phyloP scores from a whole-genome alignment of 2,797 vertebrate genomes.

The Phoxinus dragarum region DNA sequence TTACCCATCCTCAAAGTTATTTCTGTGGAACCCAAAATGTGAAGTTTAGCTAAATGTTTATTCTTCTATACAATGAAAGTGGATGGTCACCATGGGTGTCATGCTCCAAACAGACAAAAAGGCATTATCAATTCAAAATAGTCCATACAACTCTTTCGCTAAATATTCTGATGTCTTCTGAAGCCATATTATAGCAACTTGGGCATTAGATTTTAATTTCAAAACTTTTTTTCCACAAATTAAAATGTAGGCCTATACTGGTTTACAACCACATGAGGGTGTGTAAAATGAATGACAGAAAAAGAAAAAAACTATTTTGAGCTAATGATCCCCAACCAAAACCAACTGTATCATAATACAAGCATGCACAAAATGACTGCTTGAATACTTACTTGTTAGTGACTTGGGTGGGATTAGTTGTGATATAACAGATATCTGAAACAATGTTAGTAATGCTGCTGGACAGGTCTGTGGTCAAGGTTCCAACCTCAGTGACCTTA shows the following conservation, averaged over 20 bases:
- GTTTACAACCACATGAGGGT: background rate
- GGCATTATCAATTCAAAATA: background rate
- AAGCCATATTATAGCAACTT: background rate
- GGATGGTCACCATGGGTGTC: too few relatives aligned
- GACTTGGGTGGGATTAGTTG: conserved; percentile 70
- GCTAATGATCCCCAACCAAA: background rate
- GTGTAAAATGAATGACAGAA: background rate
- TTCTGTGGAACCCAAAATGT: too few relatives aligned
- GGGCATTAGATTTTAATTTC: background rate
- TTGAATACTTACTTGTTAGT: conserved; percentile 79
- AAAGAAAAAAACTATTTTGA: background rate
- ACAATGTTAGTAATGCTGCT: conserved; percentile 75
- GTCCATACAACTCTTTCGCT: background rate
- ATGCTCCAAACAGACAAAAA: too few relatives aligned
- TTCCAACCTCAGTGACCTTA: conserved; percentile 73
- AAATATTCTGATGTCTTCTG: background rate
- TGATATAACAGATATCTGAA: conserved; percentile 74
- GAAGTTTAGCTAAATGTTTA: too few relatives aligned
- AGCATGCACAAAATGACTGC: background rate
- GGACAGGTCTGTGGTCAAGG: conserved; percentile 70
- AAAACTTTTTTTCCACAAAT: background rate
- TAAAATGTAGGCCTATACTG: background rate
- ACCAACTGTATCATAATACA: background rate
- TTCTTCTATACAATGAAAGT: too few relatives aligned
- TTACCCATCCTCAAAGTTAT: background rate